Evolutionary conservation across 2,797 vertebrate genomes (phyloP).

Genomic region (Pitangus sulphuratus): DNA sequence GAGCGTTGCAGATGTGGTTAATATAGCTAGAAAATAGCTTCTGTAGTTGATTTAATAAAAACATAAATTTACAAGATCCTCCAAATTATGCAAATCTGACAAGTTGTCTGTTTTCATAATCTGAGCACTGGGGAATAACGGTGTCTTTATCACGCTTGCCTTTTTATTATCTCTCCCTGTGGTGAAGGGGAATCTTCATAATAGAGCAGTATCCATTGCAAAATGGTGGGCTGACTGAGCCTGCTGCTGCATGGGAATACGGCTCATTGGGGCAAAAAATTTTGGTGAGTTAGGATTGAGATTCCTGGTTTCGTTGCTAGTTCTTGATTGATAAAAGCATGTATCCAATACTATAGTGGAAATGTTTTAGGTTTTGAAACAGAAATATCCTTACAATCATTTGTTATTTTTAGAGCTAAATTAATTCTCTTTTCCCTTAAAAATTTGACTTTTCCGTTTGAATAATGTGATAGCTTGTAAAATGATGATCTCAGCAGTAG

Average conservation of each 20-base stretch:
- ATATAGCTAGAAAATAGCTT: background rate
- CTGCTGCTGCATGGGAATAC: background rate
- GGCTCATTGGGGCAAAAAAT: background rate
- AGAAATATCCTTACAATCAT: background rate
- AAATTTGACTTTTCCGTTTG: background rate
- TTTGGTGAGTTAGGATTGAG: background rate
- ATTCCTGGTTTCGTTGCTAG: background rate
- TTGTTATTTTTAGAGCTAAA: background rate
- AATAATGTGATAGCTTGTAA: background rate
- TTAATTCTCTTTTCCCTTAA: background rate
- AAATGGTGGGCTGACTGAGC: background rate
- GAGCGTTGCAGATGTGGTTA: background rate
- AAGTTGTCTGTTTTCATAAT: conserved; percentile 18
- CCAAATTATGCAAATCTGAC: conserved; percentile 40
- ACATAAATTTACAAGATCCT: conserved; percentile 23
- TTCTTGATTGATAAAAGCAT: background rate
- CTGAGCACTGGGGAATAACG: background rate
- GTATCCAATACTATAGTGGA: background rate
- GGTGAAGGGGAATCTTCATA: background rate
- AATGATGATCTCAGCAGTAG: background rate
- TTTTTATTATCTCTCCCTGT: background rate
- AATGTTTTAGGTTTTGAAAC: background rate
- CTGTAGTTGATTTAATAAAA: conserved; percentile 51
- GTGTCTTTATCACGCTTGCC: background rate
- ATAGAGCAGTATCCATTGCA: background rate